Conservation (phyloP, 2,888 invertebrate genomes). For the Lepas anatifera region DNA sequence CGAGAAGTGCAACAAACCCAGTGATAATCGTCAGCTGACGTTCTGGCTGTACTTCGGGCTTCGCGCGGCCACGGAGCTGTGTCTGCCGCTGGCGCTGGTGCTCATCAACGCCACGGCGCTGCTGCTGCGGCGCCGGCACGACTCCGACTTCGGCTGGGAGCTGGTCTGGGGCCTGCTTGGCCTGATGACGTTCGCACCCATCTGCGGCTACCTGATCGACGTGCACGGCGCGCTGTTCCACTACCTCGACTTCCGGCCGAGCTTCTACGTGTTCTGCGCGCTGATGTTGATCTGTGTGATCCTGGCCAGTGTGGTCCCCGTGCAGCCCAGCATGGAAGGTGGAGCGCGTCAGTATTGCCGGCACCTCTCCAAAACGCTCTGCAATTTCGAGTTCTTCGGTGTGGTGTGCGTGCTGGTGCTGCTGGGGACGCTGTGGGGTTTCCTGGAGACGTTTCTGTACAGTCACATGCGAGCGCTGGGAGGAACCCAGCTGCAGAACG, state of each 20-base stretch:
- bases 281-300: conserved; percentile 22
- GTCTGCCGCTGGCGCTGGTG: conserved; percentile 26
- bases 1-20: conserved; percentile 7
- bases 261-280: conserved; percentile 24
- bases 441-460: conserved; percentile 61
- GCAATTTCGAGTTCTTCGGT: conserved; percentile 21
- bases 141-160: conserved; percentile 25
- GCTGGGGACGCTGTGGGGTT: conserved; percentile 65
- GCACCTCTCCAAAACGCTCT: conserved; percentile 17
- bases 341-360: background rate
- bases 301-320: conserved; percentile 22
- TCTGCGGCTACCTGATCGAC: conserved; percentile 23
- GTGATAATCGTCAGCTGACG: conserved; percentile 27
- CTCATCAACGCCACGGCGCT: conserved; percentile 24
- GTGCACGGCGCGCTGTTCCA: conserved; percentile 18
- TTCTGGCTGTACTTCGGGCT: conserved; percentile 28
- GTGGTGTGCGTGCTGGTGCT: conserved; percentile 54
- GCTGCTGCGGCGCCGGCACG: conserved; percentile 23
- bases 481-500: conserved; percentile 46
- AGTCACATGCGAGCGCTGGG: conserved; percentile 48
- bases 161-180: conserved; percentile 24
- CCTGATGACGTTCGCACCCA: conserved; percentile 23
- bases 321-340: background rate
- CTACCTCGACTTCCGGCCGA: conserved; percentile 21
- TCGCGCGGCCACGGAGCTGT: conserved; percentile 27